phyloP scores from a whole-genome alignment of 1,140 invertebrate species.

The Hyphantria cunea region DNA sequence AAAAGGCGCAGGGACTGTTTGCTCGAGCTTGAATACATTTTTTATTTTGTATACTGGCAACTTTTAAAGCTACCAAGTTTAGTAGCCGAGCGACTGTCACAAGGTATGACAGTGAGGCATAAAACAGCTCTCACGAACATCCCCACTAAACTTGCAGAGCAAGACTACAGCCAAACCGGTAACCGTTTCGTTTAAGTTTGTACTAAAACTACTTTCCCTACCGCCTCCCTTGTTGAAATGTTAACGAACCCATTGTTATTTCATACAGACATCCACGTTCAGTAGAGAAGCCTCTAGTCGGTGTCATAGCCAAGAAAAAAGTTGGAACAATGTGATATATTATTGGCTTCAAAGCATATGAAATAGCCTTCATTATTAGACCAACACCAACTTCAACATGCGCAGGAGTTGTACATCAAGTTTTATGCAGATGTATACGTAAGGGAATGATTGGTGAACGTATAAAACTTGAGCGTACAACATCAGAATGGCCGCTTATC shows the following conservation, averaged over 20 bases:
- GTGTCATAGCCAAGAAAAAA: not conserved
- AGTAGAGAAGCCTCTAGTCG: not conserved
- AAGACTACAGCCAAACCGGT: slow-evolving; percentile 74
- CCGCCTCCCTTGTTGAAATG: slow-evolving; percentile 51
- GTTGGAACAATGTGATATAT: not conserved
- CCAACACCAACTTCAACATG: no score
- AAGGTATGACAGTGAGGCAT: no score
- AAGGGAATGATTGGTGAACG: slow-evolving; percentile 16
- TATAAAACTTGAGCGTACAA: slow-evolving; percentile 3
- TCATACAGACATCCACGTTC: slow-evolving; percentile 10
- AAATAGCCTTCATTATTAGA: no score
- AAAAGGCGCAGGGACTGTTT: slow-evolving; percentile 13
- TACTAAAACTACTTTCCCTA: slow-evolving; percentile 63
- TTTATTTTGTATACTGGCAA: no score
- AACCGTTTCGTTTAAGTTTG: slow-evolving; percentile 61
- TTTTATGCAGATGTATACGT: slow-evolving; percentile 5
- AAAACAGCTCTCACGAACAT: not conserved
- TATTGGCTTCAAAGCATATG: no score
- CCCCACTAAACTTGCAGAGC: slow-evolving; percentile 35
- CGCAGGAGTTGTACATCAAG: not conserved
- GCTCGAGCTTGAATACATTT: no score
- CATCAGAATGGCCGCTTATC: no score
- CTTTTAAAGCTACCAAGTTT: no score
- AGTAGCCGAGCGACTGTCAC: no score
- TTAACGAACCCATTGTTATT: slow-evolving; percentile 13